These are phyloP conservation scores for Drosophila parvula DNA, from an alignment of 1,140 invertebrate species.

Conservation along the genomic window DNA sequence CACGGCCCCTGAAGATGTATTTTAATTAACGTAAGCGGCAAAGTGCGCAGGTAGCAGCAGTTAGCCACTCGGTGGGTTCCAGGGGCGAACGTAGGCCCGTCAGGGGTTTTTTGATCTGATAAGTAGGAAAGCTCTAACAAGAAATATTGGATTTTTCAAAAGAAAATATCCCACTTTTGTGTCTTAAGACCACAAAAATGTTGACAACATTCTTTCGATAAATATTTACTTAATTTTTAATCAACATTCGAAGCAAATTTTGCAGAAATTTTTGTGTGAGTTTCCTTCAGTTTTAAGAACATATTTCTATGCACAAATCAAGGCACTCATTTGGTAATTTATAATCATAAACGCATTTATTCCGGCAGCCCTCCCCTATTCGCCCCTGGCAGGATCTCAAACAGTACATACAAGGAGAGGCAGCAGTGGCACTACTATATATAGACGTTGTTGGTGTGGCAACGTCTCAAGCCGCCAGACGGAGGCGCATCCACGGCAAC, in stretches of 20 bases:
- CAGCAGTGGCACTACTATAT: conserved; percentile 1
- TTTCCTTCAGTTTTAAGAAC: not conserved
- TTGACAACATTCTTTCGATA: too few species aligned
- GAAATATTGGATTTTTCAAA: too few species aligned
- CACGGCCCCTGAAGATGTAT: conserved; percentile 36
- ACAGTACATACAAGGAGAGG: not conserved
- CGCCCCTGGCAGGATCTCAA: conserved; percentile 10
- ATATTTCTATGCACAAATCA: not conserved
- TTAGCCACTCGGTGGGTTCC: not conserved
- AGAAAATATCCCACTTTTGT: too few species aligned
- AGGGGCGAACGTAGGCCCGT: not conserved
- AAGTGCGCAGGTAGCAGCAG: conserved; percentile 61
- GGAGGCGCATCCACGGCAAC: conserved; percentile 28
- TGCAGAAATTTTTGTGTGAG: not conserved
- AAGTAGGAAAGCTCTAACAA: too few species aligned
- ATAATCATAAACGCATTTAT: not conserved
- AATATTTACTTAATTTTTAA: not conserved
- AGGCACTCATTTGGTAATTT: not conserved
- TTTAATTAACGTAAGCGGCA: conserved; percentile 78
- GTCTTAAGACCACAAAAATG: not conserved
- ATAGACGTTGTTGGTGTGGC: conserved; percentile 23
- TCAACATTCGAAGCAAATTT: not conserved
- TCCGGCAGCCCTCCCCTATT: not conserved
- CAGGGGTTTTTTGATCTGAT: not conserved
- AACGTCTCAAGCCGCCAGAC: conserved; percentile 59